A percentile compares a stretch with the other conserved stretches of the same genome.
phyloP scores from a whole-genome alignment of 2,113 vertebrate genomes.

The Platycercus adscitus region DNA sequence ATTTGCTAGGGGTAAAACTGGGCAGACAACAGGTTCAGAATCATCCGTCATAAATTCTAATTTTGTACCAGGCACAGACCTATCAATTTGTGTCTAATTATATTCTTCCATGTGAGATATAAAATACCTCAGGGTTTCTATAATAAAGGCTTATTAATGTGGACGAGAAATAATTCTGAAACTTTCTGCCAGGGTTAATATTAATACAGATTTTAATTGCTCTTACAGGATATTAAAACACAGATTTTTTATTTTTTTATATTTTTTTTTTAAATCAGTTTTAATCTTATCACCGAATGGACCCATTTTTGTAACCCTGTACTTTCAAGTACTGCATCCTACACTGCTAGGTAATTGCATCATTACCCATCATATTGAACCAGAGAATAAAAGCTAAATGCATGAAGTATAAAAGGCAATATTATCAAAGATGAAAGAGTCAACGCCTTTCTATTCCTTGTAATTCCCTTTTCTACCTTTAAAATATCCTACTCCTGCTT shows the following conservation, averaged over 20 bases:
- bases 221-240: slow-evolving; percentile 70
- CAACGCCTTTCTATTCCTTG: background rate
- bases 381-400: background rate
- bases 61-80: slow-evolving; percentile 62
- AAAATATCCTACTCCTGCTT: background rate
- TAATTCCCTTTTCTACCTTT: background rate
- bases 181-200: slow-evolving; percentile 69
- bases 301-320: slow-evolving; percentile 47
- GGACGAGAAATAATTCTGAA: slow-evolving; percentile 74
- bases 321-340: slow-evolving; percentile 36
- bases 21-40: slow-evolving; percentile 61
- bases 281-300: slow-evolving; percentile 60
- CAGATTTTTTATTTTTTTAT: background rate
- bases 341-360: background rate
- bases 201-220: slow-evolving; percentile 76
- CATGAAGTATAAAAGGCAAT: background rate
- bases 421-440: background rate
- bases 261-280: background rate
- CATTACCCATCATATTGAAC: slow-evolving; percentile 15
- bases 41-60: slow-evolving; percentile 71
- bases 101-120: slow-evolving; percentile 74
- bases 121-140: slow-evolving; percentile 75
- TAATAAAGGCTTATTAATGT: slow-evolving; percentile 77
- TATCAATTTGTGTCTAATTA: slow-evolving; percentile 80
- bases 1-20: slow-evolving; percentile 54